Conservation (phyloP, 2,888 invertebrate species). For the Ctena decussata region DNA sequence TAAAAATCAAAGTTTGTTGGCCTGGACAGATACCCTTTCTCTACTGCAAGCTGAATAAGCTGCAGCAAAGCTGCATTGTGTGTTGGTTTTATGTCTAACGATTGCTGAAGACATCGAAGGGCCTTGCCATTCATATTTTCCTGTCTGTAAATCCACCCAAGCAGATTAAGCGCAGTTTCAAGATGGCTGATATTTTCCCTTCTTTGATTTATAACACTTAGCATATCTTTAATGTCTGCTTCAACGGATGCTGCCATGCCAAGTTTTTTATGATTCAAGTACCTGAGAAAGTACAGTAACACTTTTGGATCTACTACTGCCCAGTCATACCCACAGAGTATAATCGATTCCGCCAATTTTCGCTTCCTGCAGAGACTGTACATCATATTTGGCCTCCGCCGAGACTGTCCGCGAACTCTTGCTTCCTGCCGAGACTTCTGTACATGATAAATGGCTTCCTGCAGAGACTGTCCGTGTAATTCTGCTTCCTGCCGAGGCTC, state of each 20-base stretch:
- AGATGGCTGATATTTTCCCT: constrained; percentile 6
- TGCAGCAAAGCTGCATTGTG: constrained; percentile 28
- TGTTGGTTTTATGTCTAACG: not conserved
- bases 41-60: no score
- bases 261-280: not conserved
- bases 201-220: not conserved
- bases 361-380: no score
- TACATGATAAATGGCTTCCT: no score
- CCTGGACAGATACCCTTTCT: no score
- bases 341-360: not conserved
- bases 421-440: no score
- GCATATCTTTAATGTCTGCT: not conserved
- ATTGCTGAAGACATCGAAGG: not conserved
- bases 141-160: constrained; percentile 22
- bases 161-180: constrained; percentile 24
- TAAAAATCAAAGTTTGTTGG: no score
- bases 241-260: not conserved
- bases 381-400: no score
- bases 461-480: no score
- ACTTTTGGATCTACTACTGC: not conserved
- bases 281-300: not conserved
- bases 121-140: not conserved
- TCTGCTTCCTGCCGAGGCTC: no score
- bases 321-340: not conserved
- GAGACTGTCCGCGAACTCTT: no score